Conservation (phyloP, 2,797 vertebrate genomes). For the Sebastes flavidus region DNA sequence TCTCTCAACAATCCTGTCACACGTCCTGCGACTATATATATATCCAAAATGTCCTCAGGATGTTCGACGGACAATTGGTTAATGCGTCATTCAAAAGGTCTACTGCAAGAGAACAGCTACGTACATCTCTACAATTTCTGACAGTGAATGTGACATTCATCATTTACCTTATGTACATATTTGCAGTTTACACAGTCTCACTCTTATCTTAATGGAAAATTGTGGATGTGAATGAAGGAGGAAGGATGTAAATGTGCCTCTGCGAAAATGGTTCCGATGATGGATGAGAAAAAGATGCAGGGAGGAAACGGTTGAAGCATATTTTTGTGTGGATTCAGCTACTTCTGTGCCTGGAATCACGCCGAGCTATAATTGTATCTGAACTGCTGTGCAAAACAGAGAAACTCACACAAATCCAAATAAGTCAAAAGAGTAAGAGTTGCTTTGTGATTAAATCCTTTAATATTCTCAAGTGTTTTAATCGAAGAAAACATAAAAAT, state of each 20-base stretch:
- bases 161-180: constrained; percentile 46
- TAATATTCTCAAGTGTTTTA: constrained; percentile 75
- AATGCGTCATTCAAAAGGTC: constrained; percentile 41
- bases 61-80: not conserved
- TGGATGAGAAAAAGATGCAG: constrained; percentile 13
- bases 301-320: not conserved
- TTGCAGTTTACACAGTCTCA: constrained; percentile 30
- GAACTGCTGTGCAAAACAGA: constrained; percentile 18
- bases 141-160: constrained; percentile 51
- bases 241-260: constrained; percentile 14
- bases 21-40: not conserved
- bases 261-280: constrained; percentile 8
- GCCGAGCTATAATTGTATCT: not conserved
- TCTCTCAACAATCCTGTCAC: constrained; percentile 4
- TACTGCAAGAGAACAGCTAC: constrained; percentile 35
- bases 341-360: too few relatives aligned
- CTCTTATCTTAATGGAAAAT: not conserved
- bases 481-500: constrained; percentile 75
- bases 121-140: constrained; percentile 38
- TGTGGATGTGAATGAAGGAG: constrained; percentile 1
- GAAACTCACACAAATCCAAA: constrained; percentile 64
- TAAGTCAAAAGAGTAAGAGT: constrained; percentile 56
- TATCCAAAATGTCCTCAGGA: constrained; percentile 12
- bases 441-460: constrained; percentile 74
- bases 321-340: not conserved